phyloP scores from a whole-genome alignment of 2,888 invertebrate genomes.

The Troides helena region DNA sequence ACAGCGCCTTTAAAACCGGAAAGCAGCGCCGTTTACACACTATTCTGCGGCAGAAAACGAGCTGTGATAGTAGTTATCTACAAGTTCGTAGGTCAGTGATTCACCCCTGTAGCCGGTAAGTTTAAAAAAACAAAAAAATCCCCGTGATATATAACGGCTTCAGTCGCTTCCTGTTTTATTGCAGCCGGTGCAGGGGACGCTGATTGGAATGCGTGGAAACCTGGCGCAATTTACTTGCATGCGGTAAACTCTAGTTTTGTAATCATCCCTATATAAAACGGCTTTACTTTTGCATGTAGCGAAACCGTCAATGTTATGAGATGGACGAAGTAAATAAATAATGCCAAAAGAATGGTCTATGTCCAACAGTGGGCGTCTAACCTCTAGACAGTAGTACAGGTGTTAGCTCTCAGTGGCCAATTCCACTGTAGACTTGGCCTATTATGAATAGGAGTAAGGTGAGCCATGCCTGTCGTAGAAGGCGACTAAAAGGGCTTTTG shows the following conservation, averaged over 20 bases:
- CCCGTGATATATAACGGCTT: conserved; percentile 4
- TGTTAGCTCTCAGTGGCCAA: too few species aligned
- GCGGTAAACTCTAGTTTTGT: conserved; percentile 20
- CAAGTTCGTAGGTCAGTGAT: too few species aligned
- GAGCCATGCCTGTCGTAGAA: too few species aligned
- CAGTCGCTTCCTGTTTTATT: conserved; percentile 16
- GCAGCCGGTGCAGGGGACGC: conserved; percentile 8
- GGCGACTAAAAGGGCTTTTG: too few species aligned
- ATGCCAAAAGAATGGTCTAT: neutral
- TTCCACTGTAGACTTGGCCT: too few species aligned
- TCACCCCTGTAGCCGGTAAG: neutral
- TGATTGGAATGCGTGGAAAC: conserved; percentile 10
- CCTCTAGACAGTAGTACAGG: neutral
- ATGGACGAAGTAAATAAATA: neutral
- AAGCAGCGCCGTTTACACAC: too few species aligned
- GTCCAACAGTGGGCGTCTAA: neutral
- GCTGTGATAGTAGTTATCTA: too few species aligned
- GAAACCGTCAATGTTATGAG: conserved; percentile 10
- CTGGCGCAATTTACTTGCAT: conserved; percentile 26
- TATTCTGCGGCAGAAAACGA: too few species aligned
- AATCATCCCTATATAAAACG: conserved; percentile 19
- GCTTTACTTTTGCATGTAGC: neutral
- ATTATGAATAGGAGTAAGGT: too few species aligned
- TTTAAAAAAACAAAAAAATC: neutral
- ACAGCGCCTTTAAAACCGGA: too few species aligned